phyloP scores from a whole-genome alignment of 2,888 invertebrate genomes.

The Ophion slaviceki region DNA sequence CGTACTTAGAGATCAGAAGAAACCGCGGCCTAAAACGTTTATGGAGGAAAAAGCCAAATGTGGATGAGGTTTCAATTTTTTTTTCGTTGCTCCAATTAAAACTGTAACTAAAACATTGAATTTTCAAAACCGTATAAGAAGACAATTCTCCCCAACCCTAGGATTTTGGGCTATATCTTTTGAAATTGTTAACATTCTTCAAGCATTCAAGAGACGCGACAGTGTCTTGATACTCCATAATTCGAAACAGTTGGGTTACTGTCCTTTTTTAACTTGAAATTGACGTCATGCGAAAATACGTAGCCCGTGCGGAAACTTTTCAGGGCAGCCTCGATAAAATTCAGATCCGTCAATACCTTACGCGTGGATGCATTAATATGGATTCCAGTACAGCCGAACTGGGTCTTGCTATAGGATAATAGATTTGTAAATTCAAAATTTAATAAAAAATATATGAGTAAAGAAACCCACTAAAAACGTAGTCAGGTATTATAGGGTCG shows the following conservation, averaged over 20 bases:
- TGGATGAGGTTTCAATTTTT: not conserved
- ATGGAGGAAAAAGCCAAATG: not conserved
- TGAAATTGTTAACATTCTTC: too few relatives aligned
- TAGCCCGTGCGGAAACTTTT: not conserved
- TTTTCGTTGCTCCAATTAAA: not conserved
- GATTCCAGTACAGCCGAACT: too few relatives aligned
- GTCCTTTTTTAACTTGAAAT: not conserved
- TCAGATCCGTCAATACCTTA: not conserved
- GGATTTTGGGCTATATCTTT: not conserved
- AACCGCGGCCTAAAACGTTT: not conserved
- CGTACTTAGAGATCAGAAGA: slow-evolving; percentile 52
- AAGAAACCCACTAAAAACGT: too few relatives aligned
- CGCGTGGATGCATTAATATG: too few relatives aligned
- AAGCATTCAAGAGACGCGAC: too few relatives aligned
- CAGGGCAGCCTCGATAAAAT: not conserved
- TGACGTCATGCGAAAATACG: not conserved
- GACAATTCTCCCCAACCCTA: not conserved
- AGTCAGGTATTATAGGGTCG: too few relatives aligned
- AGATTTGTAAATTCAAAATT: too few relatives aligned
- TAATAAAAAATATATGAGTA: too few relatives aligned
- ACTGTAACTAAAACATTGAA: not conserved
- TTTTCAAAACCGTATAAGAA: not conserved
- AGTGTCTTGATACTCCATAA: too few relatives aligned
- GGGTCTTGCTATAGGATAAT: too few relatives aligned
- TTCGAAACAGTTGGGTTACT: not conserved